Percentiles rank a stretch among this genome's conserved stretches.
Evolutionary conservation across 2,113 vertebrate genomes (phyloP).

Genomic region (Cyprinodon variegatus): DNA sequence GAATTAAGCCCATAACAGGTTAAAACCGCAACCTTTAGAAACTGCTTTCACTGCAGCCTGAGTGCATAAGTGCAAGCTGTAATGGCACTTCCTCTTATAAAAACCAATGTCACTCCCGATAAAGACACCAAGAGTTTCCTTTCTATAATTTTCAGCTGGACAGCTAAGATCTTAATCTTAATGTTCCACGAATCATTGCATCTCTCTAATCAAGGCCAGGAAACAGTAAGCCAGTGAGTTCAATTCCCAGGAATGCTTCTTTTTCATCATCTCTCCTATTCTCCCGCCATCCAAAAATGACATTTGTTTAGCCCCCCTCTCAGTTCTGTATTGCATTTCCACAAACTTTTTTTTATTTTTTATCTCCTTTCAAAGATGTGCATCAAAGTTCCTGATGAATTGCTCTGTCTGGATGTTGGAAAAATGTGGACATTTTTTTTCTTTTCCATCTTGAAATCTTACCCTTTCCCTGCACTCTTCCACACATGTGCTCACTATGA

Average conservation of each 20-base stretch:
- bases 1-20: neutral
- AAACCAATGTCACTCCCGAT: conserved; percentile 56
- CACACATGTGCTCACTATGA: conserved; percentile 65
- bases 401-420: conserved; percentile 63
- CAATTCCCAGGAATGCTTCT: conserved; percentile 59
- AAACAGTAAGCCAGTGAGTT: conserved; percentile 55
- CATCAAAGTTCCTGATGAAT: conserved; percentile 64
- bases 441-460: conserved; percentile 22
- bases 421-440: conserved; percentile 66
- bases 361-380: conserved; percentile 62
- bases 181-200: conserved; percentile 46
- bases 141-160: conserved; percentile 48
- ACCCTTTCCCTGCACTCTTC: conserved; percentile 47
- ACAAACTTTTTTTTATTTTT: conserved; percentile 57
- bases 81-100: conserved; percentile 47
- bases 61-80: conserved; percentile 1
- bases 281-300: conserved; percentile 60
- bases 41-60: conserved; percentile 12
- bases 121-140: conserved; percentile 57
- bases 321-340: conserved; percentile 39
- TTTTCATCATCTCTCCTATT: conserved; percentile 65
- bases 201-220: conserved; percentile 74
- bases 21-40: conserved; percentile 20
- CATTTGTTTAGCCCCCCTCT: conserved; percentile 69
- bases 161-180: conserved; percentile 67